phyloP scores from a whole-genome alignment of 2,113 vertebrate species.

The Nipponia nippon region DNA sequence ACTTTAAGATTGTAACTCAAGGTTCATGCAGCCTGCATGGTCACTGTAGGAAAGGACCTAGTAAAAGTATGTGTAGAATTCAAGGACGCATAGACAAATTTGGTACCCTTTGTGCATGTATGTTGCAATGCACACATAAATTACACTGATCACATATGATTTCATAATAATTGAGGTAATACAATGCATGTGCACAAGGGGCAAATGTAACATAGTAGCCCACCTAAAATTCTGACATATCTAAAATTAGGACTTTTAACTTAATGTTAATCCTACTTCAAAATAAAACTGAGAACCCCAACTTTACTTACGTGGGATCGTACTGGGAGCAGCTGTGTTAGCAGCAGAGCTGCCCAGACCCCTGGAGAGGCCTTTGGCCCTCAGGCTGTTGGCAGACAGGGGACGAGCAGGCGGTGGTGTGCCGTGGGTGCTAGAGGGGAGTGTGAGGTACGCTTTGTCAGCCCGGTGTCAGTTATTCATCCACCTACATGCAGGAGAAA shows the following conservation, averaged over 20 bases:
- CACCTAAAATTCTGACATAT: neutral
- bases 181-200: too few species aligned
- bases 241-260: neutral
- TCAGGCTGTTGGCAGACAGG: fast-evolving
- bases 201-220: neutral
- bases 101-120: neutral
- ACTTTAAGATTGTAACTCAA: neutral
- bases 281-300: neutral
- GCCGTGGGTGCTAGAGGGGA: neutral
- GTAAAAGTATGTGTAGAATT: neutral
- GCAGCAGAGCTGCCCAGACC: neutral
- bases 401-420: fast-evolving
- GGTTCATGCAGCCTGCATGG: neutral
- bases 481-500: neutral
- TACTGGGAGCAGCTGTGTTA: neutral
- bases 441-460: neutral
- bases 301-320: neutral
- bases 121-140: neutral
- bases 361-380: fast-evolving
- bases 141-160: neutral
- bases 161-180: neutral
- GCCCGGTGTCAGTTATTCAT: fast-evolving
- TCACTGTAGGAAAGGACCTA: neutral
- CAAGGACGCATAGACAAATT: neutral
- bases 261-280: neutral